These are phyloP conservation scores for Acromyrmex heyeri DNA, from an alignment of 1,140 invertebrate genomes.

Conservation along the genomic window DNA sequence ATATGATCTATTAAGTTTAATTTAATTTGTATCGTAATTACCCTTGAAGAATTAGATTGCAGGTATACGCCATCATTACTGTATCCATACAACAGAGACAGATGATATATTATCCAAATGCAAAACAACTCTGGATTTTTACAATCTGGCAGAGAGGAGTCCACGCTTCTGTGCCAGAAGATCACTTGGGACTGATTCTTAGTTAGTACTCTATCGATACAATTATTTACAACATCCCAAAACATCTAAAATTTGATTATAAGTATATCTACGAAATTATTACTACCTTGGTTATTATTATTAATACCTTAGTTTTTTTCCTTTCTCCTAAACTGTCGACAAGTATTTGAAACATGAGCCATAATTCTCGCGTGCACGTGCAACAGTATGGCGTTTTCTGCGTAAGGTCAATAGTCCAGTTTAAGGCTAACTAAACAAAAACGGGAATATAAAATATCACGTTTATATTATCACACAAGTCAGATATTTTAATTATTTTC, in stretches of 20 bases:
- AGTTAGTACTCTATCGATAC: conserved; percentile 74
- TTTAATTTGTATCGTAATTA: conserved; percentile 50
- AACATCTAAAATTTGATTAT: conserved; percentile 78
- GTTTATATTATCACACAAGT: not conserved
- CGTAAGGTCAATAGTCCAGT: conserved; percentile 73
- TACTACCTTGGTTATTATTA: not conserved
- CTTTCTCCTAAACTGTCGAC: conserved; percentile 74
- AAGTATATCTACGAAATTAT: not conserved
- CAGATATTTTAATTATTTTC: conserved; percentile 64
- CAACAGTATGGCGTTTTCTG: conserved; percentile 84
- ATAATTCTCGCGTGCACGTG: conserved; percentile 85
- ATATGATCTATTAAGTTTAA: not conserved
- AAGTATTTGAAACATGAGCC: conserved; percentile 84
- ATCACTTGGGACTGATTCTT: conserved; percentile 59
- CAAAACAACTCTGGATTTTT: conserved; percentile 83
- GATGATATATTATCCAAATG: conserved; percentile 83
- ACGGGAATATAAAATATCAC: conserved; percentile 7
- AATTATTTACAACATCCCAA: conserved; percentile 83
- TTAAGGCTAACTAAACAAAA: conserved; percentile 77
- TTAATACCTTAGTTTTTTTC: conserved; percentile 77
- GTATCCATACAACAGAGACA: conserved; percentile 83
- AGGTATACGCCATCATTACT: conserved; percentile 77
- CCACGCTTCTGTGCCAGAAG: conserved; percentile 50
- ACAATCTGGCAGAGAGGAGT: conserved; percentile 69
- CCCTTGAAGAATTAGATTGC: conserved; percentile 70